Base-by-base conservation (phyloP, 1,140 invertebrate genomes). In the Araneus ventricosus region DNA sequence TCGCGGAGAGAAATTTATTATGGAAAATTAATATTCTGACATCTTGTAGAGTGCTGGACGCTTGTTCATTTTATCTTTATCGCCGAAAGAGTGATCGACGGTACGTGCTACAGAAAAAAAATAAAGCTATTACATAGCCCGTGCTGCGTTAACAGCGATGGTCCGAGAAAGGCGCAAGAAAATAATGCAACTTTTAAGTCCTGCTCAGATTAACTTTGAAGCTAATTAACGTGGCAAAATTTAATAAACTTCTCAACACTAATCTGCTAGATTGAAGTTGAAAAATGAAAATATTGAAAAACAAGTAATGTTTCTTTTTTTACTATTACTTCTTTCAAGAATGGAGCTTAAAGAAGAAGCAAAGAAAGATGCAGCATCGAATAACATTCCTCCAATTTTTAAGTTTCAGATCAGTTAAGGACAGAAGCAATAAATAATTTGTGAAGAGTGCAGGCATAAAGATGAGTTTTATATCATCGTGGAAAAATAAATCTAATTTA, bases 21-120 rank as follows among this genome's bases (percentile, higher is more conserved):
- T 61, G 41, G 80, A 92, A 92, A 92, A 92, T 92, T 92, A 92
- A 92, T 92, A 92, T 92, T 92, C 90, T 86, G 90, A 92, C 90
- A 86, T 86, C 61, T 70, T 86, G 89, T 63, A 57, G 34, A 22
- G 30, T 45, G 34, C 80, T 24, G 57, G 86, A 70, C 86, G 17
- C 37, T 88, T 57, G 30, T 86, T 86, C 45, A 39, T 57, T 90
- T 90, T 52, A 90, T 80, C 57, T 82, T 90, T 59, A 82, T 59
- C 30, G 57, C 30, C n/a, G 17, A 79, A 34, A n/a, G 45, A 89
- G 41, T 39, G 88, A 89, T 89, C 63, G 45, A 37, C 37, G 30
- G 70, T 61, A 39, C 7, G 24, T 6, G 59, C 1, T 7, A 52
- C 24, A n/a, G 63, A 34, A 34, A 75, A 89, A 89, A 89, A 80